Percentiles rank a stretch among this genome's conserved stretches.
Evolutionary conservation across 1,140 invertebrate genomes (phyloP).

Genomic region (Holcopasites calliopsidis): DNA sequence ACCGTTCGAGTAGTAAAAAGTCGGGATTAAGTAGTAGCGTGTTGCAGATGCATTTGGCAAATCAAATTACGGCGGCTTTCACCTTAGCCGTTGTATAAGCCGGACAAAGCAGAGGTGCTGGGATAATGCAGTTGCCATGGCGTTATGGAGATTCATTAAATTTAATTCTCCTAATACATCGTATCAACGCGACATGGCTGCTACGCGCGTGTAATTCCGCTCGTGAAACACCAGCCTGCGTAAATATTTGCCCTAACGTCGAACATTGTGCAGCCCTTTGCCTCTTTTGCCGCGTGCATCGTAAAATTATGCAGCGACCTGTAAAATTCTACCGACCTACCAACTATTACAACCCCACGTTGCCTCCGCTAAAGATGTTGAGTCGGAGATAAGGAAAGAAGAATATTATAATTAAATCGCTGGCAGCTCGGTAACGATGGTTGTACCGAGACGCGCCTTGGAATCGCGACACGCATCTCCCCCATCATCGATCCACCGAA

Average conservation of each 20-base stretch:
- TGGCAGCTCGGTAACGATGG: neutral
- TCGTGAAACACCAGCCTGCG: neutral
- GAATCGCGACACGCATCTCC: slow-evolving; percentile 5
- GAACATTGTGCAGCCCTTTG: neutral
- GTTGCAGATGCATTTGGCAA: slow-evolving; percentile 8
- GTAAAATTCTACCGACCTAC: no score
- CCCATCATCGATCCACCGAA: neutral
- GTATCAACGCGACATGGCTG: neutral
- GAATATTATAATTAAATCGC: no score
- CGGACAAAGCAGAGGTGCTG: slow-evolving; percentile 4
- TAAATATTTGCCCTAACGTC: neutral
- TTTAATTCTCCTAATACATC: slow-evolving; percentile 41
- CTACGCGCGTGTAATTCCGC: neutral
- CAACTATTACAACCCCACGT: no score
- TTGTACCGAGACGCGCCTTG: neutral
- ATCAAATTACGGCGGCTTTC: slow-evolving; percentile 32
- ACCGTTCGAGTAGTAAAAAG: neutral
- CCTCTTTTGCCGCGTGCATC: neutral
- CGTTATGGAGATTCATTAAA: slow-evolving; percentile 35
- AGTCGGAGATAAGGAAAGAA: no score
- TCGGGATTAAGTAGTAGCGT: neutral
- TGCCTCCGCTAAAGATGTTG: no score
- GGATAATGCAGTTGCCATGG: slow-evolving; percentile 21
- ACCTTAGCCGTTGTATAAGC: slow-evolving; percentile 23
- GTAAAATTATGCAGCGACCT: slow-evolving; percentile 29